Evolutionary conservation across 2,888 invertebrate genomes (phyloP), one percentile per base, ranked within the genome.

Genomic region (Lepidochitona cinerea): DNA sequence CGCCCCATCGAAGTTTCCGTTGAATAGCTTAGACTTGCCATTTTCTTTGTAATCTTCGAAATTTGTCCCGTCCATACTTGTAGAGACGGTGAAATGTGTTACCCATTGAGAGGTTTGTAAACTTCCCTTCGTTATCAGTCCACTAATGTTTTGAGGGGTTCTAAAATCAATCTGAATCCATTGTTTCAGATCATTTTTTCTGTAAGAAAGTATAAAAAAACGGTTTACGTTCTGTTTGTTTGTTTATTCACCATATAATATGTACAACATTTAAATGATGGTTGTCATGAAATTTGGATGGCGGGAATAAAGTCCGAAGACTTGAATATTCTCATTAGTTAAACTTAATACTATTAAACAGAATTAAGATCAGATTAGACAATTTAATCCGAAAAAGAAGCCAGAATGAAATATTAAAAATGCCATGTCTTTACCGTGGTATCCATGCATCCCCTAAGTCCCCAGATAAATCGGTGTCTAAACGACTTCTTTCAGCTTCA

Each of bases 401-500:
- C n/a, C n/a, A n/a, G n/a, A n/a, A n/a, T n/a, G n/a, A n/a, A n/a
- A n/a, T n/a, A n/a, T n/a, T n/a, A n/a, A n/a, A n/a, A n/a, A n/a
- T n/a, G n/a, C n/a, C n/a, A n/a, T n/a, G n/a, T n/a, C n/a, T n/a
- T n/a, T 68, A 83, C 84, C 84, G 82, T 59, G 84, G 81, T 49
- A 81, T 78, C 84, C 84, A 84, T 7, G 82, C 83, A 23, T 78
- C 79, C 52, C 71, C 78, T 23, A 71, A 37, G 32, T 59, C 29
- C 26, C 69, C 73, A 32, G 33, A 37, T 14, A 72, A 59, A 0
- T 37, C 35, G 5, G 70, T 73, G 49, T 73, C 59, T 29, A 84
- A 73, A 49, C 84, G 71, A 32, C 76, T 83, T 37, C 75, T 76
- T 70, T 79, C 68, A 9, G 84, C 79, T 49, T 81, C 83, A 70